Conservation (phyloP, 2,797 vertebrate genomes). For the Coregonus suidteri region DNA sequence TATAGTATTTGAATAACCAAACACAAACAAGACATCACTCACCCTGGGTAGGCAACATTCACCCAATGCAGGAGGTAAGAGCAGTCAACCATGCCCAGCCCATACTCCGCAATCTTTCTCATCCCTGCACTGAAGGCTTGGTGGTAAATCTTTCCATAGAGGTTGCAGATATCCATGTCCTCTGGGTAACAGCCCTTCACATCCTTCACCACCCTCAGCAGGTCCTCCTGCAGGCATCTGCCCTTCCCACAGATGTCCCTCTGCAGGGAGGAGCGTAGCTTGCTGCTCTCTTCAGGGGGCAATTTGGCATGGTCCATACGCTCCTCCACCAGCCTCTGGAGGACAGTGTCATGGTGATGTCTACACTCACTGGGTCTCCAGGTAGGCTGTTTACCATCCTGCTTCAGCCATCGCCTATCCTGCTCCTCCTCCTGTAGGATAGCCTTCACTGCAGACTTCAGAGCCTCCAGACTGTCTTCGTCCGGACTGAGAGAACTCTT, state of each 20-base stretch:
- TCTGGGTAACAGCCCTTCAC: conserved; percentile 82
- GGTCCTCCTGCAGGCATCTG: conserved; percentile 79
- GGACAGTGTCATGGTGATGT: conserved; percentile 65
- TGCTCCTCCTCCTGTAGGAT: conserved; percentile 80
- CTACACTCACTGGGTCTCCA: conserved; percentile 78
- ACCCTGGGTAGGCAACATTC: conserved; percentile 84
- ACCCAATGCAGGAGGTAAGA: conserved; percentile 82
- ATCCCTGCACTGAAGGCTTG: conserved; percentile 70
- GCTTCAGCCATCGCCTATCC: conserved; percentile 67
- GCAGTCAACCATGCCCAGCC: conserved; percentile 76
- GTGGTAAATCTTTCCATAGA: conserved; percentile 83
- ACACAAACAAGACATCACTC: conserved; percentile 54
- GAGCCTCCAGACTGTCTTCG: conserved; percentile 35
- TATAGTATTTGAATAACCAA: not conserved
- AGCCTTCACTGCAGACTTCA: conserved; percentile 79
- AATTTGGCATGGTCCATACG: conserved; percentile 66
- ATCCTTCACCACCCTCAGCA: conserved; percentile 73
- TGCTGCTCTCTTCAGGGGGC: not conserved
- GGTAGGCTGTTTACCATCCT: not conserved
- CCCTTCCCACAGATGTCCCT: conserved; percentile 73
- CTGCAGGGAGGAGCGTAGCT: conserved; percentile 66
- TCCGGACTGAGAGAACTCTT: conserved; percentile 60
- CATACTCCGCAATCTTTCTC: conserved; percentile 68
- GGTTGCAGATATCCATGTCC: conserved; percentile 77
- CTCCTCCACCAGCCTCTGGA: conserved; percentile 66